Evolutionary conservation across 2,797 vertebrate species (phyloP).

Genomic region (Malacoctenus gilli): DNA sequence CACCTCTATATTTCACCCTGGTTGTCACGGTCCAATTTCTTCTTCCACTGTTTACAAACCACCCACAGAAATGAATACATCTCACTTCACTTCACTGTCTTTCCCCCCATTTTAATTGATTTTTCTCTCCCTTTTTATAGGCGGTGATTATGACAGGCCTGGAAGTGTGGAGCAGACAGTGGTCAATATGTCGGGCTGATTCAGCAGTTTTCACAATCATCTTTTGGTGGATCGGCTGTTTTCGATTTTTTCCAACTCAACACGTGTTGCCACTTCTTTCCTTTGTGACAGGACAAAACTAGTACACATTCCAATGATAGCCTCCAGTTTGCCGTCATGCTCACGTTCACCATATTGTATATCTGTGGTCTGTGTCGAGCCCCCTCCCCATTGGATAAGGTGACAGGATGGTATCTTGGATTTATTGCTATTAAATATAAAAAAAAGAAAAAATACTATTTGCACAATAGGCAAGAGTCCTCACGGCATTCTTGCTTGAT

Average conservation of each 20-base stretch:
- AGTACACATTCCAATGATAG: conserved; percentile 16
- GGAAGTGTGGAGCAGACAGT: conserved; percentile 22
- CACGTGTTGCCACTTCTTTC: conserved; percentile 38
- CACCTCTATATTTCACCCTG: conserved; percentile 31
- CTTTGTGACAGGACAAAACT: conserved; percentile 35
- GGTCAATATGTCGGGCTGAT: conserved; percentile 54
- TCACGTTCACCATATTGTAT: not conserved
- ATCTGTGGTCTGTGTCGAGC: conserved; percentile 16
- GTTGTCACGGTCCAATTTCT: conserved; percentile 18
- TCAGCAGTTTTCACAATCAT: conserved; percentile 20
- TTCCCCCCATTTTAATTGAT: not conserved
- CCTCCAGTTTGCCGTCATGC: not conserved
- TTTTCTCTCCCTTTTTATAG: conserved; percentile 30
- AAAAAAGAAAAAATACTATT: conserved; percentile 28
- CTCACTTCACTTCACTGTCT: not conserved
- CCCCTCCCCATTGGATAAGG: no score
- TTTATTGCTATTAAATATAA: conserved; percentile 7
- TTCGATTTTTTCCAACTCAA: conserved; percentile 32
- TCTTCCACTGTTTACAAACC: conserved; percentile 1
- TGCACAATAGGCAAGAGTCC: conserved; percentile 30
- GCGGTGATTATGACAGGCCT: conserved; percentile 46
- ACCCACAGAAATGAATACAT: not conserved
- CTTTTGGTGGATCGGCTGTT: conserved; percentile 29
- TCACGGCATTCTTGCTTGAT: conserved; percentile 20
- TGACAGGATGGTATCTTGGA: conserved; percentile 12